These are phyloP conservation scores for Henicopernis longicauda DNA, from an alignment of 2,113 vertebrate genomes.

Conservation along the genomic window DNA sequence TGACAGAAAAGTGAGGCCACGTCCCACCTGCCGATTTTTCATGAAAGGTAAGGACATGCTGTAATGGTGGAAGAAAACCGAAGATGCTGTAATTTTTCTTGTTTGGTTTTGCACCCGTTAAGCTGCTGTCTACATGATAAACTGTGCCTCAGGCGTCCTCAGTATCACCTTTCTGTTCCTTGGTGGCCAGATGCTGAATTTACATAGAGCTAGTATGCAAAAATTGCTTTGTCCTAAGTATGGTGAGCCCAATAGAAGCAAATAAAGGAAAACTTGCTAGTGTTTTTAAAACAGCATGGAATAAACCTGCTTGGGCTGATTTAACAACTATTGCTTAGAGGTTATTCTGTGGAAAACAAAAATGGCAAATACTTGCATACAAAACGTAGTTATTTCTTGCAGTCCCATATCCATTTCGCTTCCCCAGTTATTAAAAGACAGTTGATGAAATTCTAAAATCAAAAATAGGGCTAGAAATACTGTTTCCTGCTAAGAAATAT, in stretches of 20 bases:
- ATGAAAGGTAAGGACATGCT: slow-evolving; percentile 87
- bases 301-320: background rate
- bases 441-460: background rate
- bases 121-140: background rate
- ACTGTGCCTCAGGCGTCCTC: background rate
- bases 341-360: background rate
- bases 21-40: slow-evolving; percentile 96
- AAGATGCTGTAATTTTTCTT: rapidly evolving
- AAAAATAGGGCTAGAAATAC: background rate
- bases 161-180: background rate
- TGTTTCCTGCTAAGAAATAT: background rate
- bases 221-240: background rate
- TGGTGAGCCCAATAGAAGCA: background rate
- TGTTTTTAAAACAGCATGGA: background rate
- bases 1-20: slow-evolving; percentile 92
- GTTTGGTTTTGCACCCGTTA: background rate
- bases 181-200: background rate
- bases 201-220: background rate
- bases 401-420: background rate
- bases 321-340: background rate
- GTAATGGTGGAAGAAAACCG: too few relatives aligned
- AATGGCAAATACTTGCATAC: background rate
- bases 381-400: background rate
- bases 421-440: background rate
- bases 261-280: background rate